Base-by-base conservation (phyloP, 37 sponge, comb jelly and placozoan genomes). In the Aplysina aerophoba region DNA sequence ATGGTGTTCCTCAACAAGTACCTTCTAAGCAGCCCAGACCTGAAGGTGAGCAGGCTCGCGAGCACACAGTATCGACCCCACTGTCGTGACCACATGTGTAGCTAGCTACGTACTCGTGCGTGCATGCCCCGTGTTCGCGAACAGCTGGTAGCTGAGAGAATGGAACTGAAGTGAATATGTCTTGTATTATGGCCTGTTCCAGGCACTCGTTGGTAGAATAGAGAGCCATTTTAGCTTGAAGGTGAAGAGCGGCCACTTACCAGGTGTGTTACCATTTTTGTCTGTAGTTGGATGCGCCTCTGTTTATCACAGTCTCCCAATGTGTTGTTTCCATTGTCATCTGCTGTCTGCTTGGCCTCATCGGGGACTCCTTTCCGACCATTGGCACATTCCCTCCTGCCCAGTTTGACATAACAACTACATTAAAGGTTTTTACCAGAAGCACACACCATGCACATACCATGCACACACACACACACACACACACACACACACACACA, bases 1-100 rank as follows among this genome's bases (percentile, higher is more conserved):
- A 93, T 97, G 94, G 97, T 97, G 16, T 97, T 97, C 69, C 22
- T 95, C 36, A 97, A 97, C 85, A 95, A 95, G 62, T 93, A 95
- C 59, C 86, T 97, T n/a, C 75, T 97, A 5, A 97, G 98, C 80
- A 95, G 90, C 58, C 71, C 89, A 66, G 94, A 93, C 39, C 54
- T 94, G 35, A 96, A 96, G 84, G 97, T 93, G 87, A 44, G 69
- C 22, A 30, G 8, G 3, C 6, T 44, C n/a, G n/a, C n/a, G n/a
- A 44, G 6, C 50, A n/a, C n/a, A n/a, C n/a, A n/a, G n/a, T n/a
- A n/a, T n/a, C n/a, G n/a, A n/a, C n/a, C n/a, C n/a, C n/a, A n/a
- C n/a, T n/a, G n/a, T n/a, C n/a, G n/a, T n/a, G n/a, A n/a, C n/a
- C n/a, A n/a, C n/a, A n/a, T n/a, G n/a, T n/a, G n/a, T n/a, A n/a